Evolutionary conservation across 2,888 invertebrate genomes (phyloP), one percentile per base, ranked within the genome.

Genomic region (Acanthosepion pharaonis): DNA sequence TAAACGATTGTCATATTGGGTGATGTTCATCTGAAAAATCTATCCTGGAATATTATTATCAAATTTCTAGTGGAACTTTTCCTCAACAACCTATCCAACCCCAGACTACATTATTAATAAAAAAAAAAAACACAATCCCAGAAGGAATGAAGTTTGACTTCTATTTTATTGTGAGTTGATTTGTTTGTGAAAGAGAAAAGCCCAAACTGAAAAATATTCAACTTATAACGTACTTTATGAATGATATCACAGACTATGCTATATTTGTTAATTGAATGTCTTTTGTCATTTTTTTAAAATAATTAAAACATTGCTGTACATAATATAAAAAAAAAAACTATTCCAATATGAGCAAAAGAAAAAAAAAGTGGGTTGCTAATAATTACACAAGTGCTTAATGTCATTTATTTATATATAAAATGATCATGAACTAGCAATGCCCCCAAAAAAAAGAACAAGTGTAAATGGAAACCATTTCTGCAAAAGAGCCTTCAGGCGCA

Each of bases 201-300:
- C 78, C 78, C n/a, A 78, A 78, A 78, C n/a, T 2, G 3, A n/a
- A 78, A n/a, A 78, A 78, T 4, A 25, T 78, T 78, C 78, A 33
- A 78, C 78, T n/a, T 78, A n/a, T n/a, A 78, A 78, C 33, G 5
- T 78, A n/a, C 78, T 78, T 78, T 18, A 78, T 78, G 78, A 78
- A 78, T 78, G 78, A 78, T 78, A 78, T 78, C 78, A 78, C 78
- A 78, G 78, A 78, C 78, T 78, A 78, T 78, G 78, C 78, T 78
- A 78, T 78, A 33, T 78, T n/a, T 78, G n/a, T 78, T 78, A 78
- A n/a, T 78, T 78, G n/a, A 78, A 78, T n/a, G n/a, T 78, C 78
- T 78, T 78, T 78, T 78, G n/a, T 78, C n/a, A 78, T n/a, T 33
- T 78, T 33, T 78, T n/a, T 78, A 42, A n/a, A 78, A 78, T 78